Percentiles rank a stretch among this genome's conserved stretches.
phyloP scores from a whole-genome alignment of 2,888 invertebrate species.

The Agonopterix alstromeriana region DNA sequence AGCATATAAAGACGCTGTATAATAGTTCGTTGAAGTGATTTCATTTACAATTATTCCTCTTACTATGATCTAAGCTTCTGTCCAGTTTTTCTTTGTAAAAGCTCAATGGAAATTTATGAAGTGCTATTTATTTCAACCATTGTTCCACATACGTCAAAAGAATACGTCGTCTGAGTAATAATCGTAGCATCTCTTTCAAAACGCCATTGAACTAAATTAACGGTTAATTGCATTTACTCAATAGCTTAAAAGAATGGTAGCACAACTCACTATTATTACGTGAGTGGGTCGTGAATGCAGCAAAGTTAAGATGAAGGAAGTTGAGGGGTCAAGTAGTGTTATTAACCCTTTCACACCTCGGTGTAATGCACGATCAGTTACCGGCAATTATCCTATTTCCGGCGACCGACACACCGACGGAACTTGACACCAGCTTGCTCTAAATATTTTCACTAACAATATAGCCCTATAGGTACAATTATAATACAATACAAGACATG shows the following conservation, averaged over 20 bases:
- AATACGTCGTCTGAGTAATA: too few relatives aligned
- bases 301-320: slow-evolving; percentile 35
- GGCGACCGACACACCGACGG: slow-evolving; percentile 36
- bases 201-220: too few relatives aligned
- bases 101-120: not conserved
- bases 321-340: slow-evolving; percentile 66
- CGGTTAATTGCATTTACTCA: slow-evolving; percentile 7
- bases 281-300: not conserved
- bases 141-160: too few relatives aligned
- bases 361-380: slow-evolving; percentile 61
- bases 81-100: too few relatives aligned
- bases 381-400: slow-evolving; percentile 65
- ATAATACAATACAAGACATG: too few relatives aligned
- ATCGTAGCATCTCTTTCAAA: too few relatives aligned
- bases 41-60: not conserved
- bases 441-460: too few relatives aligned
- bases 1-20: too few relatives aligned
- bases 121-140: not conserved
- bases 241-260: slow-evolving; percentile 4
- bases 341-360: slow-evolving; percentile 71
- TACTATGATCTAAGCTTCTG: too few relatives aligned
- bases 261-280: not conserved
- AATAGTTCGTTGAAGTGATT: not conserved
- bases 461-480: too few relatives aligned
- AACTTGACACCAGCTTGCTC: slow-evolving; percentile 31